These are phyloP conservation scores for Abrostola triplasia DNA, from an alignment of 2,888 invertebrate species.

Conservation along the genomic window DNA sequence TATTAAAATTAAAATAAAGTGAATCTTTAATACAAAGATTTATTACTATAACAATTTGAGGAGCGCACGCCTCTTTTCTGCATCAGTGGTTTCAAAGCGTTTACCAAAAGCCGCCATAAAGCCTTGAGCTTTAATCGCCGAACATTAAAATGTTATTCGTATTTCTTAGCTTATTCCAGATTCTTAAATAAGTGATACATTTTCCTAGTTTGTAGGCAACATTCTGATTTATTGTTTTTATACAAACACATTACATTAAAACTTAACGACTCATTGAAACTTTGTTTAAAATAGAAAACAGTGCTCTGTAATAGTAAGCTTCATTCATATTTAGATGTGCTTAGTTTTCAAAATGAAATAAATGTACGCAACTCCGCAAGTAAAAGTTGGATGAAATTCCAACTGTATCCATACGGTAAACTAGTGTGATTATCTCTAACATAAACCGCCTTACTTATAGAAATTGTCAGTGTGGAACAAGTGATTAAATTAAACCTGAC, in stretches of 20 bases:
- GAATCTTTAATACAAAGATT: constrained; percentile 8
- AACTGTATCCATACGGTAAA: too few species aligned
- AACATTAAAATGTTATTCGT: constrained; percentile 17
- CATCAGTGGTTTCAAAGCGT: constrained; percentile 26
- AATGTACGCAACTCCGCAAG: too few species aligned
- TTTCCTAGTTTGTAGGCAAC: background rate
- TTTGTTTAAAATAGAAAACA: background rate
- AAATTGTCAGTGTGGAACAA: too few species aligned
- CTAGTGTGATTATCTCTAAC: too few species aligned
- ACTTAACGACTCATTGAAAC: too few species aligned
- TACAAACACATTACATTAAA: too few species aligned
- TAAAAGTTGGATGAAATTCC: too few species aligned
- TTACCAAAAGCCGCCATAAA: constrained; percentile 28
- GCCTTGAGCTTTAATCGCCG: constrained; percentile 14
- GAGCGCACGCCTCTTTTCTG: constrained; percentile 27
- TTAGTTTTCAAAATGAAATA: too few species aligned
- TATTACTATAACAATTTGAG: constrained; percentile 30
- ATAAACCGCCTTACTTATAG: too few species aligned
- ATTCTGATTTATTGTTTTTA: constrained; percentile 2
- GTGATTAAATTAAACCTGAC: too few species aligned
- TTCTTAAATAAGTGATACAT: constrained; percentile 9
- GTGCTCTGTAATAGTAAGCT: too few species aligned
- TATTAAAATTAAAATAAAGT: background rate
- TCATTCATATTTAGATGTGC: too few species aligned
- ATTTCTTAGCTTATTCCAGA: background rate